Evolutionary conservation across 2,797 vertebrate species (phyloP), one percentile per base, ranked within the genome.

Genomic region (Allenopithecus nigroviridis): DNA sequence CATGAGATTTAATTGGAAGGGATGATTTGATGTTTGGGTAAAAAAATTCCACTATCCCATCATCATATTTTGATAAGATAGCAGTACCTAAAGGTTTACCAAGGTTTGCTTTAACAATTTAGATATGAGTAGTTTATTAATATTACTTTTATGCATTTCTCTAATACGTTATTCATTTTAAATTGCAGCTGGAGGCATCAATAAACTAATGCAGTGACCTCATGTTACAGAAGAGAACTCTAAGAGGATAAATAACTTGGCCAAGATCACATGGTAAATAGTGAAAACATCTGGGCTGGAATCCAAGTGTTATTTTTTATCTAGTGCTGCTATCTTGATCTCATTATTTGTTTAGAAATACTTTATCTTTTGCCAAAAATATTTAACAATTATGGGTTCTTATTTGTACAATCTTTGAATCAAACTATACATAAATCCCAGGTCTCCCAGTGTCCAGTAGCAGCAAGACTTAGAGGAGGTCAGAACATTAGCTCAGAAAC

Each of bases 111-210:
- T 64, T 90, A 94, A 79, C 41, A 68, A 86, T 64, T 92, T 91
- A 70, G 36, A 84, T n/a, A 64, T 93, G 72, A 74, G 26, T 68
- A 74, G 12, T 75, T 91, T 83, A 83, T 95, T 93, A 61, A 74
- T 94, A 83, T 68, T 94, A 80, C 93, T 95, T 97, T 89, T 93
- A 86, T 89, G 84, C 21, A 70, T 84, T 59, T 92, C 55, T 85
- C 55, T 75, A 53, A 43, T 96, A 86, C 94, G 79, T 95, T 91
- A 75, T 95, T 93, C 68, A 89, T 86, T 93, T 95, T 89, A 78
- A 96, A 22, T 95, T 89, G 28, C 10, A 64, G 61, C 55, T 84
- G 48, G 70, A 97, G 46, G 30, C 75, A 80, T 48, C 48, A 17
- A 70, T 83, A 96, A 86, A 89, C 39, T 95, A 91, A 87, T 28